These are phyloP conservation scores for Unio delphinus DNA, from an alignment of 2,888 invertebrate genomes.

Conservation along the genomic window DNA sequence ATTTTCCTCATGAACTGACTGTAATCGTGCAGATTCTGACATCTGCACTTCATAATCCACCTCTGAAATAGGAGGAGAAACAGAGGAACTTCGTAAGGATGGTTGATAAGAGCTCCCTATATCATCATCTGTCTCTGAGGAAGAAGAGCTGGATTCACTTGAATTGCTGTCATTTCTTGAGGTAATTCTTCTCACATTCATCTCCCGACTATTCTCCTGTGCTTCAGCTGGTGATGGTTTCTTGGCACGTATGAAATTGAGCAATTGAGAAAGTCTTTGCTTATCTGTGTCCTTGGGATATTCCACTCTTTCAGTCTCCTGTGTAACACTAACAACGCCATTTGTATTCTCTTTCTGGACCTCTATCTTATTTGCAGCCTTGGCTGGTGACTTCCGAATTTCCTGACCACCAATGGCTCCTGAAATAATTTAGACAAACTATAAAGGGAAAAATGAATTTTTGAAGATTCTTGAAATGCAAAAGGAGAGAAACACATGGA, in stretches of 20 bases:
- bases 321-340: too few relatives aligned
- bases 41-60: slow-evolving; percentile 30
- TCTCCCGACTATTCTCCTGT: slow-evolving; percentile 13
- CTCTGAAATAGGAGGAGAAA: slow-evolving; percentile 31
- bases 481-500: neutral
- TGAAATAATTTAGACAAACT: slow-evolving; percentile 11
- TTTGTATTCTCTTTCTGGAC: too few relatives aligned
- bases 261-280: slow-evolving; percentile 46
- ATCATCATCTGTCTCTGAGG: slow-evolving; percentile 19
- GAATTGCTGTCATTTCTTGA: slow-evolving; percentile 40
- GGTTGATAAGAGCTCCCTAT: neutral
- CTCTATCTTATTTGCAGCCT: too few relatives aligned
- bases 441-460: neutral
- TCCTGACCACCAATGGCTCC: slow-evolving; percentile 23
- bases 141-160: slow-evolving; percentile 45
- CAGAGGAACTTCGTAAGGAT: slow-evolving; percentile 24
- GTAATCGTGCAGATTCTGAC: slow-evolving; percentile 11
- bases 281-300: slow-evolving; percentile 57
- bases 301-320: slow-evolving; percentile 31
- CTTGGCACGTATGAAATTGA: slow-evolving; percentile 41
- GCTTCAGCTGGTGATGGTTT: slow-evolving; percentile 18
- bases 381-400: too few relatives aligned
- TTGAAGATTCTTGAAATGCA: neutral
- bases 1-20: too few relatives aligned
- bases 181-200: slow-evolving; percentile 28